Evolutionary conservation across 2,797 vertebrate species (phyloP).

Genomic region (Chromis chromis): DNA sequence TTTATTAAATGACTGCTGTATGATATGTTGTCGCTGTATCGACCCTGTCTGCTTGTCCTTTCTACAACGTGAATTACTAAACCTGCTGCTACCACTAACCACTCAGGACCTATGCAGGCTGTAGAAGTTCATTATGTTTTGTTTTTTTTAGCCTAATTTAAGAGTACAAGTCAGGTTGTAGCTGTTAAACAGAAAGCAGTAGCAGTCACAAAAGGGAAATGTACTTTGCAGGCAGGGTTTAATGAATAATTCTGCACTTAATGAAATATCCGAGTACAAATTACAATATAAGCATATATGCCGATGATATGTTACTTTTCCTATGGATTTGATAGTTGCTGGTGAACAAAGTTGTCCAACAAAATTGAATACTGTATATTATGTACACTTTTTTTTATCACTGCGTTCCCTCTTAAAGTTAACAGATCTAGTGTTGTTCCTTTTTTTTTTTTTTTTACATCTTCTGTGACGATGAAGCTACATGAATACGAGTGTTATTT

Average conservation of each 20-base stretch:
- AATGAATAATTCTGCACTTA: constrained; percentile 25
- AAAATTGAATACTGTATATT: background rate
- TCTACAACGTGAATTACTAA: constrained; percentile 19
- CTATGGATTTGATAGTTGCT: background rate
- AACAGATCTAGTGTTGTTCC: constrained; percentile 10
- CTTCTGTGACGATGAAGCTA: constrained; percentile 42
- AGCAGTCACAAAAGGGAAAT: constrained; percentile 15
- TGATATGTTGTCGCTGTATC: background rate
- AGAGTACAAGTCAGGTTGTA: background rate
- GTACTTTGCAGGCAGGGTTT: constrained; percentile 28
- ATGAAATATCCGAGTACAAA: background rate
- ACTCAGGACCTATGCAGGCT: constrained; percentile 72
- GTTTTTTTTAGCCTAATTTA: no score
- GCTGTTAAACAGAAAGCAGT: background rate
- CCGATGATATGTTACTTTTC: constrained; percentile 18
- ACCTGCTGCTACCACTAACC: constrained; percentile 70
- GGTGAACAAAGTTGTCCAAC: background rate
- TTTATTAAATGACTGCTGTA: constrained; percentile 56
- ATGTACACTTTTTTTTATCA: constrained; percentile 35
- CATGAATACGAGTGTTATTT: constrained; percentile 29
- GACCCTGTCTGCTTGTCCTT: constrained; percentile 38
- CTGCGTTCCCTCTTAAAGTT: constrained; percentile 52
- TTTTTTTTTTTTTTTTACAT: constrained; percentile 2
- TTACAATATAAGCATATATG: background rate
- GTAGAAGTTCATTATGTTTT: constrained; percentile 12